Conservation (phyloP, 2,888 invertebrate species). For the Lasius fuliginosus region DNA sequence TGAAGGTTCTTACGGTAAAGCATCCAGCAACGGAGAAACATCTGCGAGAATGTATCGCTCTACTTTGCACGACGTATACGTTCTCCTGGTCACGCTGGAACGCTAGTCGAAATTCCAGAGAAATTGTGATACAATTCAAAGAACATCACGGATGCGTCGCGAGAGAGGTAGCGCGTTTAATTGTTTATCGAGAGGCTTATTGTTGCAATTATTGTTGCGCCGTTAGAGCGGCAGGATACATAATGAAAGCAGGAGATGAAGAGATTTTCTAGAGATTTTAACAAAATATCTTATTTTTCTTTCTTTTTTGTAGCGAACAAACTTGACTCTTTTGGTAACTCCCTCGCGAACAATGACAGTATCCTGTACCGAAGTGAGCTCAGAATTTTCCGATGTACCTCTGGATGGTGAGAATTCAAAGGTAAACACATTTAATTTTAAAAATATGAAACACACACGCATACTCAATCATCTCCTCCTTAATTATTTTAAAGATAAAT, state of each 20-base stretch:
- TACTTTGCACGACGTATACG: conserved; percentile 90
- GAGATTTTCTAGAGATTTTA: neutral
- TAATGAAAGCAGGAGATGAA: neutral
- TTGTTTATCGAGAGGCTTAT: neutral
- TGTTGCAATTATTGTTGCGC: neutral
- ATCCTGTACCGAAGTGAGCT: conserved; percentile 92
- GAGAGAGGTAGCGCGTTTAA: conserved; percentile 85
- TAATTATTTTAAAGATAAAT: neutral
- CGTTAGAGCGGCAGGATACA: neutral
- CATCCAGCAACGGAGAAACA: conserved; percentile 92
- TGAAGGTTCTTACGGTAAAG: conserved; percentile 88
- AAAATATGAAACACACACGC: neutral
- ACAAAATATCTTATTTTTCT: neutral
- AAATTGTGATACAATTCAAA: conserved; percentile 90
- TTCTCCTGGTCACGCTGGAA: conserved; percentile 95
- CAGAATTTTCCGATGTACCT: conserved; percentile 89
- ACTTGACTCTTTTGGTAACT: conserved; percentile 88
- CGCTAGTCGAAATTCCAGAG: conserved; percentile 86
- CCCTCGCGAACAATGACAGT: conserved; percentile 90
- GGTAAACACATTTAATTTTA: conserved; percentile 63
- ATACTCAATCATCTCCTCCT: neutral
- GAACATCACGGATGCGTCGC: conserved; percentile 88
- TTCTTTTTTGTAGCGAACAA: conserved; percentile 82
- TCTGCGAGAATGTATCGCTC: conserved; percentile 93
- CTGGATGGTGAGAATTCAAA: conserved; percentile 78